phyloP scores from a whole-genome alignment of 2,797 vertebrate species.

The Artibeus lituratus region DNA sequence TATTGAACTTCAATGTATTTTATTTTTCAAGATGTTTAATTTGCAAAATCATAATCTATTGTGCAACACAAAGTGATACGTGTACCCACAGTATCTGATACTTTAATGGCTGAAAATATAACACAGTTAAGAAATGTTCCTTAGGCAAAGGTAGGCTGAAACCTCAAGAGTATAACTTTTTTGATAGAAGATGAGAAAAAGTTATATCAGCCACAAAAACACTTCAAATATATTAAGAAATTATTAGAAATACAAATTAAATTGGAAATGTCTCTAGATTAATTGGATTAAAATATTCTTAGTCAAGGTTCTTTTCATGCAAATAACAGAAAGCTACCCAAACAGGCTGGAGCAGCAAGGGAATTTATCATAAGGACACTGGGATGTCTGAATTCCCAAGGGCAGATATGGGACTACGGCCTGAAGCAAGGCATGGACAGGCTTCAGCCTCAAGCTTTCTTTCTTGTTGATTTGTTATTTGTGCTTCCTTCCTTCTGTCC shows the following conservation, averaged over 20 bases:
- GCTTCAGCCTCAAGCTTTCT: not conserved
- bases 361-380: not conserved
- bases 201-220: not conserved
- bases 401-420: not conserved
- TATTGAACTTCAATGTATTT: slow-evolving; percentile 63
- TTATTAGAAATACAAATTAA: slow-evolving; percentile 42
- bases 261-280: slow-evolving; percentile 25
- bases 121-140: not conserved
- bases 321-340: slow-evolving; percentile 14
- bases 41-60: slow-evolving; percentile 50
- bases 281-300: slow-evolving; percentile 35
- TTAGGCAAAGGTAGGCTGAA: not conserved
- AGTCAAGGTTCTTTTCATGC: not conserved
- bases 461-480: not conserved
- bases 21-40: slow-evolving; percentile 56
- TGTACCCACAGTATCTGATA: slow-evolving; percentile 40
- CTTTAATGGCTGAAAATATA: slow-evolving; percentile 33
- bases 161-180: slow-evolving; percentile 10
- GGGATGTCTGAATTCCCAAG: not conserved
- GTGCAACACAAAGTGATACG: slow-evolving; percentile 15
- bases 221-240: slow-evolving; percentile 33
- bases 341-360: not conserved
- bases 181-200: slow-evolving; percentile 7
- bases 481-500: not conserved
- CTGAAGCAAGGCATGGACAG: not conserved